These are phyloP conservation scores for Quadroppia sp. DNA, from an alignment of 2,888 invertebrate genomes.

Conservation along the genomic window DNA sequence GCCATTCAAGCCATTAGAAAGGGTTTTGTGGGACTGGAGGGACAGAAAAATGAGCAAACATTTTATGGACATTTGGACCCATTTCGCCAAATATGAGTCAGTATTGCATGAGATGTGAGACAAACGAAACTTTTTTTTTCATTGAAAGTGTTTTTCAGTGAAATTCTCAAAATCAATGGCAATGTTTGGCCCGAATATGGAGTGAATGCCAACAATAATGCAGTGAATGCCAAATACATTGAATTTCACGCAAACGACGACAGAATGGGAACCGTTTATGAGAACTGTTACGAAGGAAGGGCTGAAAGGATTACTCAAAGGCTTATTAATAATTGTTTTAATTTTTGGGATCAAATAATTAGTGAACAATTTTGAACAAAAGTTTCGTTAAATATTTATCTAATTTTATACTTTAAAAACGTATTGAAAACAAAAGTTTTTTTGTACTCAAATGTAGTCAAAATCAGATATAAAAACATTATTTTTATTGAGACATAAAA, in stretches of 20 bases:
- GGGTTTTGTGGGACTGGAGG: not conserved
- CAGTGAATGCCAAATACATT: not conserved
- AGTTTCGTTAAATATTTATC: too few species aligned
- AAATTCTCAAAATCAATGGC: too few species aligned
- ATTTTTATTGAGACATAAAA: too few species aligned
- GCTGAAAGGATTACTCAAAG: not conserved
- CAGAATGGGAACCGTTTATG: not conserved
- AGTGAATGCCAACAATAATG: not conserved
- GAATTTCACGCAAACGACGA: not conserved
- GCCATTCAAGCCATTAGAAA: not conserved
- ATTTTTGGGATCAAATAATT: not conserved
- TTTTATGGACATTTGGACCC: conserved; percentile 36
- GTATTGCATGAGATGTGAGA: not conserved
- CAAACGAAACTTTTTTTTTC: too few species aligned
- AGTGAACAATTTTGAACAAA: too few species aligned
- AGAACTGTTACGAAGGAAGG: not conserved
- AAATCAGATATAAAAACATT: too few species aligned
- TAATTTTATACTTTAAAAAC: too few species aligned
- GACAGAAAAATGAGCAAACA: not conserved
- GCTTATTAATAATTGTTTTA: not conserved
- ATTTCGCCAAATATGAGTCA: too few species aligned
- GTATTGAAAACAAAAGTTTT: too few species aligned
- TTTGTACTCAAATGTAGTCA: too few species aligned
- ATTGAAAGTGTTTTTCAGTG: too few species aligned
- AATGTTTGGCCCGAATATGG: not conserved